Evolutionary conservation across 2,888 invertebrate species (phyloP).

Genomic region (Caenorhabditis sp.): DNA sequence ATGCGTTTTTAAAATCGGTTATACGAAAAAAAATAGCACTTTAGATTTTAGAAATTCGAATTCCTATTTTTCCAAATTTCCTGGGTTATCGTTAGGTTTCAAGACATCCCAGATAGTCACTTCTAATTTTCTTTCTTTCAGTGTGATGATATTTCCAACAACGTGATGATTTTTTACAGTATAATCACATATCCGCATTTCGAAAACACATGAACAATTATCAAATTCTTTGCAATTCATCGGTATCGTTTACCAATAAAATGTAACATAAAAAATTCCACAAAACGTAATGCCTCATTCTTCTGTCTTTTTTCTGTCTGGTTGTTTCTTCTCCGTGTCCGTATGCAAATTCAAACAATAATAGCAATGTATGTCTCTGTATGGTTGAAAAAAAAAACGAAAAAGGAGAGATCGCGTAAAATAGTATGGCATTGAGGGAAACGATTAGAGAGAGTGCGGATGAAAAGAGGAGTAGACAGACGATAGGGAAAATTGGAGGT

Average conservation of each 20-base stretch:
- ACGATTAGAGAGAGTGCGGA: background rate
- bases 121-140: no score
- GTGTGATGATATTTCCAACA: no score
- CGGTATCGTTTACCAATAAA: background rate
- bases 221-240: no score
- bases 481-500: background rate
- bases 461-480: background rate
- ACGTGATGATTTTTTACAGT: no score
- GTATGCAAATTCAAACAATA: background rate
- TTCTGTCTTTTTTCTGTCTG: background rate
- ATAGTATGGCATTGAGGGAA: constrained; percentile 1
- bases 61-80: no score
- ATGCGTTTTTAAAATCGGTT: no score
- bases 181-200: no score
- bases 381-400: background rate
- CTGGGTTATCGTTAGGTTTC: no score
- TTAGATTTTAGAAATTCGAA: no score
- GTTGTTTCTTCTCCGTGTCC: background rate
- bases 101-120: no score
- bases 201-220: no score
- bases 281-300: background rate
- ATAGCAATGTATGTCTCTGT: background rate
- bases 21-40: no score
- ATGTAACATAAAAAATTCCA: background rate
- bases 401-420: background rate